Evolutionary conservation across 2,113 vertebrate species (phyloP).

Genomic region (Myotis brandtii): DNA sequence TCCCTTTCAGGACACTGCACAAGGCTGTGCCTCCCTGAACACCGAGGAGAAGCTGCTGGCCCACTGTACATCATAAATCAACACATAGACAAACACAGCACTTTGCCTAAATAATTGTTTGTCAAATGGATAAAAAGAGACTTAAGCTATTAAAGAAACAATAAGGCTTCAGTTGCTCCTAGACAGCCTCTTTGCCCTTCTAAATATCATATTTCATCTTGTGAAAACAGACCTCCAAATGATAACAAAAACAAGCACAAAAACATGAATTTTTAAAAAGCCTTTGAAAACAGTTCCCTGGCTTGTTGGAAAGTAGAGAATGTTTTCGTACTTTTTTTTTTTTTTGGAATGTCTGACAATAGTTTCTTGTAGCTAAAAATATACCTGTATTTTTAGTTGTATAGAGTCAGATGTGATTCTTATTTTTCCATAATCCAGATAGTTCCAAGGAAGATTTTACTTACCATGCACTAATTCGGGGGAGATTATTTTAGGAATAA

Average conservation of each 20-base stretch:
- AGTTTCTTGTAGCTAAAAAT: constrained; percentile 55
- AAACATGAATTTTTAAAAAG: constrained; percentile 2
- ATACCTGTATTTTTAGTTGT: neutral
- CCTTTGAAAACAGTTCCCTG: constrained; percentile 38
- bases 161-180: constrained; percentile 16
- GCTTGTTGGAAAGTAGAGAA: constrained; percentile 7
- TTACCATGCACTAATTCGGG: neutral
- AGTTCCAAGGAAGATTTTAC: neutral
- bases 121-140: neutral
- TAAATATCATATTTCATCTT: constrained; percentile 46
- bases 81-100: neutral
- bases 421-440: neutral
- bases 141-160: constrained; percentile 30
- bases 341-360: neutral
- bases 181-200: neutral
- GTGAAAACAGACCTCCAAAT: constrained; percentile 33
- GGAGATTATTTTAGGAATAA: constrained; percentile 21
- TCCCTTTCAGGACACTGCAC: neutral
- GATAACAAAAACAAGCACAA: constrained; percentile 54
- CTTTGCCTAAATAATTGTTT: neutral
- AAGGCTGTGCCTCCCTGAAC: neutral
- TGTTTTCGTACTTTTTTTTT: neutral
- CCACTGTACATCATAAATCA: neutral
- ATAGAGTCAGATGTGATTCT: neutral
- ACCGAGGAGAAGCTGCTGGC: neutral